Evolutionary conservation across 2,113 vertebrate species (phyloP).

Genomic region (Actinemys pallida): DNA sequence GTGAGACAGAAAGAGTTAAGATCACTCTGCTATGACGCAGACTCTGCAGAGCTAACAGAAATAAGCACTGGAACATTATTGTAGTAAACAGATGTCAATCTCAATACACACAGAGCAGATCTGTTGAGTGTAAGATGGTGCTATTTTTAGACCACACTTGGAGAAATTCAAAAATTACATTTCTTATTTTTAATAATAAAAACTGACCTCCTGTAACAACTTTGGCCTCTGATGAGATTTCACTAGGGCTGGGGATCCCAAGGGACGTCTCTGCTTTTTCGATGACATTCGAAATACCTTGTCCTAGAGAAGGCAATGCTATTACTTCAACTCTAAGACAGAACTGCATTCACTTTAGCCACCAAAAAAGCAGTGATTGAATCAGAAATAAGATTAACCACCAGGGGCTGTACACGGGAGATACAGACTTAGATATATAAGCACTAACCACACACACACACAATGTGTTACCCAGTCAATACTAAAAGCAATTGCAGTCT

Average conservation of each 20-base stretch:
- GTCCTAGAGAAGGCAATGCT: slow-evolving; percentile 82
- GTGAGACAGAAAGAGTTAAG: background rate
- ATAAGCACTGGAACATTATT: background rate
- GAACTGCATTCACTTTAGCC: background rate
- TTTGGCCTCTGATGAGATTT: slow-evolving; percentile 82
- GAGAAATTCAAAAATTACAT: background rate
- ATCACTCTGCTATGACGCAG: background rate
- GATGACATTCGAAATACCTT: slow-evolving; percentile 94
- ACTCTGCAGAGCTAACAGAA: slow-evolving; percentile 11
- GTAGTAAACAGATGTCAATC: background rate
- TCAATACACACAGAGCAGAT: background rate
- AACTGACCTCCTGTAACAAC: slow-evolving; percentile 78
- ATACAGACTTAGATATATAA: background rate
- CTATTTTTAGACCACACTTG: background rate
- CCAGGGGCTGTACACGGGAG: background rate
- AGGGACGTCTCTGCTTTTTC: slow-evolving; percentile 96
- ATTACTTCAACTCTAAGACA: background rate
- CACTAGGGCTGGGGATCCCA: slow-evolving; percentile 92
- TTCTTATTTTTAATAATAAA: background rate
- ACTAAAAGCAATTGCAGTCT: background rate
- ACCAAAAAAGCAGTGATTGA: background rate
- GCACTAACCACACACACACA: background rate
- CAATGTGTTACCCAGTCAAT: background rate
- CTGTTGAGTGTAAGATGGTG: background rate
- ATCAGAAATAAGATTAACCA: background rate